Conservation (phyloP, 1,140 invertebrate species). For the Archegozetes longisetosus region DNA sequence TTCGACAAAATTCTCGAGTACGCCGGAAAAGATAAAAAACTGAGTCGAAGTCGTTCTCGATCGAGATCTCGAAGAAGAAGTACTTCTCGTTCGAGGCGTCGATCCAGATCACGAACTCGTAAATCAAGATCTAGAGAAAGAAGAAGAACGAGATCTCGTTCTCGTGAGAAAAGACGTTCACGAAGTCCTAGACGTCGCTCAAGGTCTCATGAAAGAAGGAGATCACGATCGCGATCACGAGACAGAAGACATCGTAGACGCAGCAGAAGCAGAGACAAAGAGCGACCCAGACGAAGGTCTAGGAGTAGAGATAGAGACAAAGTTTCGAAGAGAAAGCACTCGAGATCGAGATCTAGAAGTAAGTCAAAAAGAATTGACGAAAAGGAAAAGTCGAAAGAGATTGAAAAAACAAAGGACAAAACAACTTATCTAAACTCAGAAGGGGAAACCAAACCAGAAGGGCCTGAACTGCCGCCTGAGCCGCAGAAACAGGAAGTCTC, state of each 20-base stretch:
- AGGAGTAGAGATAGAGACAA: conserved; percentile 18
- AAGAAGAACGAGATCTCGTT: conserved; percentile 25
- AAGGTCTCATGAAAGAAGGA: conserved; percentile 18
- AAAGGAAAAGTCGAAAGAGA: background rate
- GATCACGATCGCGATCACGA: conserved; percentile 18
- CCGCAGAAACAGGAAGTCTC: background rate
- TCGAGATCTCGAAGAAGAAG: conserved; percentile 19
- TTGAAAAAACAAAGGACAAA: background rate
- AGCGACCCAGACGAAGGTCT: conserved; percentile 21
- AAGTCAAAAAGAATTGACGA: background rate
- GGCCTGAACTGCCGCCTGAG: background rate
- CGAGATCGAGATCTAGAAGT: background rate
- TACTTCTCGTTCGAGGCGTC: conserved; percentile 22
- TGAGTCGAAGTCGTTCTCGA: conserved; percentile 19
- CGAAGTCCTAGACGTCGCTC: too few relatives aligned
- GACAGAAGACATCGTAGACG: background rate
- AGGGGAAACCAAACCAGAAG: background rate
- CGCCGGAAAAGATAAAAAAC: conserved; percentile 1
- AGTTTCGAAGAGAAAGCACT: conserved; percentile 12
- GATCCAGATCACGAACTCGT: conserved; percentile 19
- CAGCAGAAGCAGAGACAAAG: conserved; percentile 1
- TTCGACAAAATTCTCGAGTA: conserved; percentile 1
- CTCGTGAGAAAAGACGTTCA: conserved; percentile 13
- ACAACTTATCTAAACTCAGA: background rate
- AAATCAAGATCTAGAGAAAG: conserved; percentile 13